Conservation (phyloP, 2,113 vertebrate genomes). For the Antechinus flavipes region DNA sequence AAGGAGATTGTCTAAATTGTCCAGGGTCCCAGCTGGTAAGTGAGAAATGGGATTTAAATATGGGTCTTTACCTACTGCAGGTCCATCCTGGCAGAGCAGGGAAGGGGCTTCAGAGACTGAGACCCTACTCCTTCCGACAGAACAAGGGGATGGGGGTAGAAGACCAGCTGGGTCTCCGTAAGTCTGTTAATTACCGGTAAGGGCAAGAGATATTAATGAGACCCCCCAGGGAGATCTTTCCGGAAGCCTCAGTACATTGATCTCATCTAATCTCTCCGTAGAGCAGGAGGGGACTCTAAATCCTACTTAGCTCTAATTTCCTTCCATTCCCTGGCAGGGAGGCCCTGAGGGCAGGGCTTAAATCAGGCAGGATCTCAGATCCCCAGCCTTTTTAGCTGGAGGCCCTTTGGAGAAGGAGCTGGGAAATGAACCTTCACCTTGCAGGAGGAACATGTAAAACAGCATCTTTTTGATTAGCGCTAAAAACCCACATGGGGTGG, state of each 20-base stretch:
- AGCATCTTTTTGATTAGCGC: background rate
- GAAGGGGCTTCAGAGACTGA: background rate
- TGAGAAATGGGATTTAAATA: background rate
- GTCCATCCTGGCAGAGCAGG: background rate
- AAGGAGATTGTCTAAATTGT: background rate
- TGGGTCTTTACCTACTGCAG: background rate
- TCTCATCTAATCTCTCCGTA: slow-evolving; percentile 62
- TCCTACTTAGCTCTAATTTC: slow-evolving; percentile 64
- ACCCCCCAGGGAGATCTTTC: slow-evolving; percentile 21
- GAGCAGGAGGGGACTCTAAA: slow-evolving; percentile 63
- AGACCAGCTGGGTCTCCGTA: background rate
- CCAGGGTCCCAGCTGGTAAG: background rate
- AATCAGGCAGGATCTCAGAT: slow-evolving; percentile 1
- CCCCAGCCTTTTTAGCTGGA: background rate
- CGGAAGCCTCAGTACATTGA: slow-evolving; percentile 30
- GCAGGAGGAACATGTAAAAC: background rate
- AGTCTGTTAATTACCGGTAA: slow-evolving; percentile 56
- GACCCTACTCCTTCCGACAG: background rate
- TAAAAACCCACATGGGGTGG: background rate
- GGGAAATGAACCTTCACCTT: slow-evolving; percentile 46
- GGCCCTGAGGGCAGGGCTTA: slow-evolving; percentile 64
- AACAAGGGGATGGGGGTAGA: background rate
- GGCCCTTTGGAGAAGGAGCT: slow-evolving; percentile 10
- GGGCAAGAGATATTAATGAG: slow-evolving; percentile 22
- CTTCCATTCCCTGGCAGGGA: slow-evolving; percentile 40